Conservation (phyloP, 2,113 vertebrate species). For the Globicephala melas region DNA sequence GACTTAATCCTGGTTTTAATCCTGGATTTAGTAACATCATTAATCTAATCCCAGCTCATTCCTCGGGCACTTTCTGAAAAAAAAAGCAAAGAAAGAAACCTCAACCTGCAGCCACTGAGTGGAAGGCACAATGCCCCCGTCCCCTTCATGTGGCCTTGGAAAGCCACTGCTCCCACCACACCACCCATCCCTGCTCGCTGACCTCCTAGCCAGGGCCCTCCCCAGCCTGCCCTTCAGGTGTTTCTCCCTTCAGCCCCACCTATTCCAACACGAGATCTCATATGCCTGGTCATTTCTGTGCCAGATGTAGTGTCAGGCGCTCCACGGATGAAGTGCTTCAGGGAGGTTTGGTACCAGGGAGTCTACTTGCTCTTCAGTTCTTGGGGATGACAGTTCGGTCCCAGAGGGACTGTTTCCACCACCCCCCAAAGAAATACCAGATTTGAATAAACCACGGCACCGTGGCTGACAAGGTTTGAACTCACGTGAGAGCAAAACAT, state of each 20-base stretch:
- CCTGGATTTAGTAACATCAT: constrained; percentile 26
- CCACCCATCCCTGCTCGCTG: accelerated
- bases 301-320: constrained; percentile 18
- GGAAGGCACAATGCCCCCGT: not conserved
- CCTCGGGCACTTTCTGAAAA: constrained; percentile 70
- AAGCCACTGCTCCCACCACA: too few species aligned
- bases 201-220: constrained; percentile 54
- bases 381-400: not conserved
- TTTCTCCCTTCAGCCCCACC: constrained; percentile 62
- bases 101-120: constrained; percentile 41
- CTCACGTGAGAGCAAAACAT: not conserved
- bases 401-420: not conserved
- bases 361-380: not conserved
- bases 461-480: not conserved
- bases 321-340: not conserved
- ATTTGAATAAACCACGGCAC: not conserved
- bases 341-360: not conserved
- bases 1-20: constrained; percentile 10
- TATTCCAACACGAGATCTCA: constrained; percentile 33
- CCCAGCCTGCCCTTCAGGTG: constrained; percentile 57
- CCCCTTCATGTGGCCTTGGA: not conserved
- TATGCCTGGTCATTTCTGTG: constrained; percentile 45
- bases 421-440: not conserved
- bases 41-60: constrained; percentile 61
- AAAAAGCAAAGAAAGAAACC: constrained; percentile 66